These are phyloP conservation scores for Caenorhabditis zanzibari DNA, from an alignment of 2,888 invertebrate species.

Conservation along the genomic window DNA sequence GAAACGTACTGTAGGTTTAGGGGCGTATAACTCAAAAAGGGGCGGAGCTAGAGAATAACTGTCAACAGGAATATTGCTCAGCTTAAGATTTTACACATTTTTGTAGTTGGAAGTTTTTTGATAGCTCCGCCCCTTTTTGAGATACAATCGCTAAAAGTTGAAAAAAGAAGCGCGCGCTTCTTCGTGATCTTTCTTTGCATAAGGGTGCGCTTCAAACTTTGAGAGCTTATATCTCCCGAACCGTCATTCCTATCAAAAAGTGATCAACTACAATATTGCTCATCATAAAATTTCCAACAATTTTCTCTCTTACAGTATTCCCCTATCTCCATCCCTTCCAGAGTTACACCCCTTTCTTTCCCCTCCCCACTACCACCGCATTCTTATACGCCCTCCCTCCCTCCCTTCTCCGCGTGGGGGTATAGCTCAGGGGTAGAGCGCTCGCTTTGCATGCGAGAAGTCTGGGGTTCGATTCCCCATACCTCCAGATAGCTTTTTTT, in stretches of 20 bases:
- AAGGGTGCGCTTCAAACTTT: no score
- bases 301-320: not conserved
- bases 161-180: no score
- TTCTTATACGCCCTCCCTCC: not conserved
- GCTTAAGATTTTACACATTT: no score
- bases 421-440: constrained; percentile 71
- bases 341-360: not conserved
- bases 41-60: not conserved
- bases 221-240: not conserved
- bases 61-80: not conserved
- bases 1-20: not conserved
- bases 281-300: constrained; percentile 1
- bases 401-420: not conserved
- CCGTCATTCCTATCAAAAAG: not conserved
- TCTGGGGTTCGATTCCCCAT: constrained; percentile 76
- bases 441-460: constrained; percentile 78
- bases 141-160: no score
- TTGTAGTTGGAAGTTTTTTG: no score
- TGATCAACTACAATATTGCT: not conserved
- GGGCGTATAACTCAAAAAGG: not conserved
- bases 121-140: no score
- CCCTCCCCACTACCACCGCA: not conserved
- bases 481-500: constrained; percentile 66
- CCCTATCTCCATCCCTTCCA: not conserved
- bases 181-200: no score